phyloP scores from a whole-genome alignment of 2,113 vertebrate species.

The Heteronetta atricapilla region DNA sequence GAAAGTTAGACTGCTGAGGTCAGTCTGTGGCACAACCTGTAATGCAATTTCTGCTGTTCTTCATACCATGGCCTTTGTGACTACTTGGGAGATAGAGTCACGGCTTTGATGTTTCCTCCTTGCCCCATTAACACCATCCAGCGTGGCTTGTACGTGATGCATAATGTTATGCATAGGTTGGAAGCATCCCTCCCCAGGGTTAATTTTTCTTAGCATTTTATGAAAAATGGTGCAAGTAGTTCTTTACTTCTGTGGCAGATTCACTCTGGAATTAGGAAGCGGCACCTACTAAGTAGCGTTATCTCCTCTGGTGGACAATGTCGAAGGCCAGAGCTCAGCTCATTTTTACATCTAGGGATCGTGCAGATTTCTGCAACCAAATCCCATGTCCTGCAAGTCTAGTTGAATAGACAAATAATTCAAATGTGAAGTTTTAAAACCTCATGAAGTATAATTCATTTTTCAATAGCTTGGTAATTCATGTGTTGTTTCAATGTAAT shows the following conservation, averaged over 20 bases:
- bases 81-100: background rate
- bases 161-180: background rate
- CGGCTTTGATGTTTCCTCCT: background rate
- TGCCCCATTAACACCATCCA: background rate
- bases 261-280: background rate
- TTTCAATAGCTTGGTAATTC: background rate
- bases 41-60: background rate
- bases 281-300: background rate
- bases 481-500: background rate
- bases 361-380: background rate
- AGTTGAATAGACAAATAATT: background rate
- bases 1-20: background rate
- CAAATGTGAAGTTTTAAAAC: background rate
- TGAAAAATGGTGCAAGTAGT: background rate
- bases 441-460: background rate
- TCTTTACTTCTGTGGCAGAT: background rate
- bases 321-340: background rate
- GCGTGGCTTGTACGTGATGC: background rate
- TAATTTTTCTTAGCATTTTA: background rate
- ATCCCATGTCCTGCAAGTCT: background rate
- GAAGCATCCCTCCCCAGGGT: background rate
- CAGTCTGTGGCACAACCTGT: background rate
- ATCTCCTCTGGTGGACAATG: background rate
- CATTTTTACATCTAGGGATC: background rate
- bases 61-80: accelerated